Conservation (phyloP, 2,888 invertebrate species). For the Salpingus planirostris region DNA sequence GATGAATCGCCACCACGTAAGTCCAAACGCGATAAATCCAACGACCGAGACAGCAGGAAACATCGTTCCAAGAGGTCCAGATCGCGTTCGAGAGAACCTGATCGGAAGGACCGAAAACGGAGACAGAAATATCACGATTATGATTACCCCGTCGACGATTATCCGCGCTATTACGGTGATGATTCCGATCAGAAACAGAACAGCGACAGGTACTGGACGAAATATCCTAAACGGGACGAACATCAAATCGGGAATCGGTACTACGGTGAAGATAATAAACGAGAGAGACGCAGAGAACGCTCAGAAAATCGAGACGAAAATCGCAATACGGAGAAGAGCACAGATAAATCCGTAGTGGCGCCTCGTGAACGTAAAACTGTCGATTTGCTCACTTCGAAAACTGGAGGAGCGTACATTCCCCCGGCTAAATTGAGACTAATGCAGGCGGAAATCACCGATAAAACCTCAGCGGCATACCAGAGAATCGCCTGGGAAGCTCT, state of each 20-base stretch:
- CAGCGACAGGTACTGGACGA: conserved; percentile 38
- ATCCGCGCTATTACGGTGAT: conserved; percentile 35
- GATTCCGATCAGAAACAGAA: conserved; percentile 27
- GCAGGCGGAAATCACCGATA: conserved; percentile 94
- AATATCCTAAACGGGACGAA: conserved; percentile 37
- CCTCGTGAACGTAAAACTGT: conserved; percentile 43
- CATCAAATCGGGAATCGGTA: conserved; percentile 31
- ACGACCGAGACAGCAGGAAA: no score
- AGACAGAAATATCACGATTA: conserved; percentile 11
- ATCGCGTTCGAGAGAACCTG: conserved; percentile 15
- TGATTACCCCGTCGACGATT: conserved; percentile 15
- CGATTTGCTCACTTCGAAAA: conserved; percentile 71
- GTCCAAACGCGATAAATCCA: conserved; percentile 7
- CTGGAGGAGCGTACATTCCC: conserved; percentile 96
- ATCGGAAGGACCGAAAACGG: conserved; percentile 4
- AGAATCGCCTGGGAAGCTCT: conserved; percentile 97
- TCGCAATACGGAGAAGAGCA: conserved; percentile 15
- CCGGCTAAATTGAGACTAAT: conserved; percentile 91
- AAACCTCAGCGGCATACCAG: conserved; percentile 90
- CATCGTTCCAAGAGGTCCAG: conserved; percentile 16
- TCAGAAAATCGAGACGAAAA: conserved; percentile 7
- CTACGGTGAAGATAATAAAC: conserved; percentile 23
- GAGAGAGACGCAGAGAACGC: conserved; percentile 8
- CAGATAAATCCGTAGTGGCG: conserved; percentile 31
- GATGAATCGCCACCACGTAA: conserved; percentile 6